These are phyloP conservation scores for Cotesia vestalis DNA, from an alignment of 1,140 invertebrate genomes.

Conservation along the genomic window DNA sequence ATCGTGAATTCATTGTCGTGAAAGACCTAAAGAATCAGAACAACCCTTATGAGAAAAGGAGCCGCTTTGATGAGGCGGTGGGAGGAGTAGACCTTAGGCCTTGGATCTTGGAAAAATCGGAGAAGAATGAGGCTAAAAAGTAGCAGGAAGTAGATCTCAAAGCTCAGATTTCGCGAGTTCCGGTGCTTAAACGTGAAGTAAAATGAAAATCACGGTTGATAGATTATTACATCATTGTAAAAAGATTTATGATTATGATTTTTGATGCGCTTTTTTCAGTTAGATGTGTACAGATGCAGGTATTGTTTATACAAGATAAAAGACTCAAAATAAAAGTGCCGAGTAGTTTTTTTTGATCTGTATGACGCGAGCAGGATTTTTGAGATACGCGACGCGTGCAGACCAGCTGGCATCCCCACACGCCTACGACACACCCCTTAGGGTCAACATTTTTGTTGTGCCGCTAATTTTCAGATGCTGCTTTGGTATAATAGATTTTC, in stretches of 20 bases:
- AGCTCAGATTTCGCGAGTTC: slow-evolving; percentile 38
- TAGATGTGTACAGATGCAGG: not conserved
- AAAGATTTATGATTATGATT: no score
- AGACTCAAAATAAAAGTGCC: slow-evolving; percentile 14
- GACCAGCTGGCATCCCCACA: slow-evolving; percentile 35
- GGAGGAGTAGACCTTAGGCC: slow-evolving; percentile 3
- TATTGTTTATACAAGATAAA: slow-evolving; percentile 17
- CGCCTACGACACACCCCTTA: slow-evolving; percentile 40
- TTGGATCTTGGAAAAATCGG: slow-evolving; percentile 2
- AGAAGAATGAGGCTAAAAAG: slow-evolving; percentile 15
- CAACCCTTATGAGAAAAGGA: no score
- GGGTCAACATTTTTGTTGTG: slow-evolving; percentile 27
- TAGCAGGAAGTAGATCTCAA: slow-evolving; percentile 32
- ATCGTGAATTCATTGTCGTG: no score
- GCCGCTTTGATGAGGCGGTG: no score
- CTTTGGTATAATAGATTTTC: not conserved
- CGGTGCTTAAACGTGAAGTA: slow-evolving; percentile 8
- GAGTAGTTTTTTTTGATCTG: not conserved
- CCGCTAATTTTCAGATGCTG: slow-evolving; percentile 21
- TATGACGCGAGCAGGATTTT: not conserved
- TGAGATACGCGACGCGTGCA: slow-evolving; percentile 34
- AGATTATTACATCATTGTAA: no score
- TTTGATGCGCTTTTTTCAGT: no score
- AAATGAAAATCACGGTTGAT: no score
- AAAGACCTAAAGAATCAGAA: no score